Base-by-base conservation (phyloP, 1,140 invertebrate species). In the Euura saliciscinereae region DNA sequence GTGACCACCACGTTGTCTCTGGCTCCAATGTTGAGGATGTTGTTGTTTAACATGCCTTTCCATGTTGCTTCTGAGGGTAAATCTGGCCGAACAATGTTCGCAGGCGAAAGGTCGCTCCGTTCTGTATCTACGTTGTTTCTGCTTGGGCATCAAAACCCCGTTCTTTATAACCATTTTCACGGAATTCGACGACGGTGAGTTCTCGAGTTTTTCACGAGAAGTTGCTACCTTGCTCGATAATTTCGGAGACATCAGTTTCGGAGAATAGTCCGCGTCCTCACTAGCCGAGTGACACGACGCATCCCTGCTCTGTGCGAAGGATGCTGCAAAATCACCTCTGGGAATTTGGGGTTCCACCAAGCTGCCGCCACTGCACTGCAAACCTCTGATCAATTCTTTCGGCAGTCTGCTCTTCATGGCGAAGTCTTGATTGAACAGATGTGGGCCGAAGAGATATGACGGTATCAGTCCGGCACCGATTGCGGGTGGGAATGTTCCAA, bases 1-100 rank as follows among this genome's bases (percentile, higher is more conserved):
- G 13, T 87, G 85, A 42, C 83, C 87, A 65, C 79, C 89, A 73
- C 92, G 87, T 74, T 94, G 93, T 66, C 94, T 87, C 71, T 95
- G 93, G 67, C 92, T 94, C 94, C 95, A 97, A 76, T 91, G 92
- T 69, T 96, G 93, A 0, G 96, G 96, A 88, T 98, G 96, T 78
- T 97, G 96, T 78, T 97, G 95, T 82, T 98, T 98, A 0, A 97
- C 94, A 74, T 98, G 96, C 1, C 96, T 87, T 84, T 98, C 96
- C 95, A 97, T 97, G 79, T 97, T 97, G 6, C 95, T 97, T 6
- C 96, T 90, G 0, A 98, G 84, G 0, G 96, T 97, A 79, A 98
- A 98, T 67, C 94, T 90, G 0, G 96, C 95, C 0, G 94, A 93
- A 81, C 96, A 97, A 77, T 96, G 94, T 51, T 95, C 94, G 83